These are phyloP conservation scores for Tenthredo distinguenda DNA, from an alignment of 2,888 invertebrate genomes.

Conservation along the genomic window DNA sequence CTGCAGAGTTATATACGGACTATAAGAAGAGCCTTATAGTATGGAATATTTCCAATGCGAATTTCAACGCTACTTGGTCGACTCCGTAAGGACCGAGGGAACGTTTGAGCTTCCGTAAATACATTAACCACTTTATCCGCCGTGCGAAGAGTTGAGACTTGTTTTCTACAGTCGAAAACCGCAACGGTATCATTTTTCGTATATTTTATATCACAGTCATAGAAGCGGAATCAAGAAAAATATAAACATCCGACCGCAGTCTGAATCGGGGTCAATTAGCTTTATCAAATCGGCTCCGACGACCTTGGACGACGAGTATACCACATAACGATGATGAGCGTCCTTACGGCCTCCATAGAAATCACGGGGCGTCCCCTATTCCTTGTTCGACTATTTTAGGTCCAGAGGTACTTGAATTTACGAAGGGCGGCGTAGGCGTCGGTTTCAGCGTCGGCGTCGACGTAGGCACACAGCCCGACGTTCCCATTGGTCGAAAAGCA, in stretches of 20 bases:
- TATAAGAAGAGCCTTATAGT: background rate
- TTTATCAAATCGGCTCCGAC: background rate
- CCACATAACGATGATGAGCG: background rate
- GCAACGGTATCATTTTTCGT: background rate
- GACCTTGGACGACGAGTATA: background rate
- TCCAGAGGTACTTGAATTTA: background rate
- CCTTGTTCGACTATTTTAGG: background rate
- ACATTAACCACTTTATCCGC: conserved; percentile 13
- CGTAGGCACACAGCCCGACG: background rate
- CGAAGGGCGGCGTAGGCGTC: conserved; percentile 32
- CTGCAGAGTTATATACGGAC: background rate
- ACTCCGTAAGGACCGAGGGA: background rate
- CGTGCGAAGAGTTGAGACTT: background rate
- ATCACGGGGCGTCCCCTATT: conserved; percentile 34
- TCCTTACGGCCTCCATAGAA: background rate
- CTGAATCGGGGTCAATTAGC: background rate
- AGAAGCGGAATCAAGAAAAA: background rate
- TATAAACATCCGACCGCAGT: background rate
- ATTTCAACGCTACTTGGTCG: background rate
- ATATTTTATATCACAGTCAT: background rate
- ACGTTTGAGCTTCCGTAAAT: conserved; percentile 3
- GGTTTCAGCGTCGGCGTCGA: conserved; percentile 26
- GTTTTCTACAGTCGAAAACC: background rate
- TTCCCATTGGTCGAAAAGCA: conserved; percentile 24
- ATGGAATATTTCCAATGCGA: background rate